Conservation (phyloP, 1,140 invertebrate species). For the Apolygus lucorum region DNA sequence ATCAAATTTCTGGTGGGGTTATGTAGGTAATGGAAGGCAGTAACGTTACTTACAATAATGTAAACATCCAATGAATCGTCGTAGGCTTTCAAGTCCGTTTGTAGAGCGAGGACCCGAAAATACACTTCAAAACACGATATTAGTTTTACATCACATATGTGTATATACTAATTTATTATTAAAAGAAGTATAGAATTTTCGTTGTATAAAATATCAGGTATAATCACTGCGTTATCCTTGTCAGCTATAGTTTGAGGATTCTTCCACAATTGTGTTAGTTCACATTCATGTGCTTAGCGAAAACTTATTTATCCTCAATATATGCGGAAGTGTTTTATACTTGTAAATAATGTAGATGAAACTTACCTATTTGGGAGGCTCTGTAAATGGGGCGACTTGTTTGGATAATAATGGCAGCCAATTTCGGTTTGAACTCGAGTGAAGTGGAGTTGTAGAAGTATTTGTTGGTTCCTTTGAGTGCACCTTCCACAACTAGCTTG, state of each 20-base stretch:
- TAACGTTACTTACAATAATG: conserved; percentile 40
- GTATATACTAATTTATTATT: too few relatives aligned
- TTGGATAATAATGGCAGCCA: conserved; percentile 30
- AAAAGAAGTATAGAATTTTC: too few relatives aligned
- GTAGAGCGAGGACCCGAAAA: conserved; percentile 43
- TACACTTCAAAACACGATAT: conserved; percentile 41
- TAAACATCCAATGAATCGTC: conserved; percentile 44
- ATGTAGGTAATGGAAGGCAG: neutral
- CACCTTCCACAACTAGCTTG: conserved; percentile 24
- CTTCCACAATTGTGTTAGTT: too few relatives aligned
- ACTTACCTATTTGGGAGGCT: conserved; percentile 30
- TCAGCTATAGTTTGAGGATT: too few relatives aligned
- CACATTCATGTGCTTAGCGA: too few relatives aligned
- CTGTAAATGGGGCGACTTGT: conserved; percentile 32
- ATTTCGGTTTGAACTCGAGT: conserved; percentile 24
- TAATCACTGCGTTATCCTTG: too few relatives aligned
- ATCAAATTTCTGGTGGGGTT: too few relatives aligned
- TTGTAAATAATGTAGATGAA: too few relatives aligned
- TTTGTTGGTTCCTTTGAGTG: conserved; percentile 4
- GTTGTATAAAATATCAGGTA: too few relatives aligned
- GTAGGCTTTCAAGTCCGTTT: conserved; percentile 43
- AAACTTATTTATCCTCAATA: too few relatives aligned
- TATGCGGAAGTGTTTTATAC: too few relatives aligned
- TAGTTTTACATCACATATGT: too few relatives aligned
- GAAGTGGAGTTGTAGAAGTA: conserved; percentile 24